Evolutionary conservation across 2,888 invertebrate species (phyloP), one percentile per base, ranked within the genome.

Genomic region (Amphimallon solstitiale): DNA sequence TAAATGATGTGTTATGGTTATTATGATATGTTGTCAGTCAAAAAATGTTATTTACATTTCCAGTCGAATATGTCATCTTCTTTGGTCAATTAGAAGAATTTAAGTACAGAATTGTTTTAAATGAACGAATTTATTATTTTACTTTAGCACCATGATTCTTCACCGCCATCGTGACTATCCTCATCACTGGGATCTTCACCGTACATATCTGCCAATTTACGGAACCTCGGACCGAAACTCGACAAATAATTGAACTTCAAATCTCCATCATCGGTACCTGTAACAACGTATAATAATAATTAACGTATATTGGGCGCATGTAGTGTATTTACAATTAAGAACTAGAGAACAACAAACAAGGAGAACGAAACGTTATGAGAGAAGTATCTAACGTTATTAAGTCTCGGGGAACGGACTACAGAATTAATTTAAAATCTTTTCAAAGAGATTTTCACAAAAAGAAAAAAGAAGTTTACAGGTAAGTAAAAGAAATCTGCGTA

Each of bases 191-290:
- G 90, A 76, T 91, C 90, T 78, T 94, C 94, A n/a, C 95, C 95
- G 78, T 95, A 95, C 94, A 95, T 95, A 77, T 95, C 95, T 52
- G 95, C 95, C 72, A 95, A 84, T 77, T 95, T 95, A 74, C 94
- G 90, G 89, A 97, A 97, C 71, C 96, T 88, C n/a, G 97, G 97
- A 51, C 97, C 97, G 83, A 97, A 97, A 80, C 93, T 94, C 46
- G 95, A 94, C 75, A 97, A 85, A 80, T 97, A 95, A 84, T 96
- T 96, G 85, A 97, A 97, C 81, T 95, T 94, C 74, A 95, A 87
- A 84, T 95, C 95, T 68, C 94, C 94, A 78, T 96, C 95, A 80
- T 94, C 95, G 68, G 94, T 94, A 78, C 90, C 91, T 88, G 81
- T 2, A 70, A 71, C 67, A 60, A 62, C 21, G 21, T 5, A 35